A percentile compares a stretch with the other conserved stretches of the same genome.
Conservation (phyloP, 92 coral and sea anemone genomes). For the Chrysogorgia sp. region DNA sequence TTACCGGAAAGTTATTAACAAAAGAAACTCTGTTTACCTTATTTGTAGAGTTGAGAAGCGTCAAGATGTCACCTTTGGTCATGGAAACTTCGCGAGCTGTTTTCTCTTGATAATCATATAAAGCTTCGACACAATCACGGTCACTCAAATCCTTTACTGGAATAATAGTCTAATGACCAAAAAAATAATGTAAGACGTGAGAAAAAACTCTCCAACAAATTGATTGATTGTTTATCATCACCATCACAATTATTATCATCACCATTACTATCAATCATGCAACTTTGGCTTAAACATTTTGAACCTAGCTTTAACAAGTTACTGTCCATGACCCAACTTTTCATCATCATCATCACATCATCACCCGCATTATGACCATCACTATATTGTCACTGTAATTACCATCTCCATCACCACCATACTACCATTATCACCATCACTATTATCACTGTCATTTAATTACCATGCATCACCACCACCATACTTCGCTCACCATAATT, state of each 20-base stretch:
- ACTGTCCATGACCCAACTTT: no score
- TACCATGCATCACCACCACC: not conserved
- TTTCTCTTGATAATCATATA: slow-evolving; percentile 96
- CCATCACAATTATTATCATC: not conserved
- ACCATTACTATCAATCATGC: not conserved
- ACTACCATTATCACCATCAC: not conserved
- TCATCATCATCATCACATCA: not conserved
- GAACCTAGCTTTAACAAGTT: no score
- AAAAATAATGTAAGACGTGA: not conserved
- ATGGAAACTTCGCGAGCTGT: slow-evolving; percentile 99
- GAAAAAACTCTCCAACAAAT: not conserved
- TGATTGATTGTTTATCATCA: not conserved
- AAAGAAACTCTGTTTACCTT: slow-evolving; percentile 59
- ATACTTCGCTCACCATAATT: not conserved
- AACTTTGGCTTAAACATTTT: no score
- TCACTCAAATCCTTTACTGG: slow-evolving; percentile 85
- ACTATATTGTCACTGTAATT: not conserved
- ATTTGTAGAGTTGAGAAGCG: slow-evolving; percentile 86
- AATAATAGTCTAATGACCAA: slow-evolving; percentile 67
- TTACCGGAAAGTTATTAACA: not conserved
- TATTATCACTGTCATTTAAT: no score
- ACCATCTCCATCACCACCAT: not conserved
- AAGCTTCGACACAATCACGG: slow-evolving; percentile 94
- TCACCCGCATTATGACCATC: not conserved
- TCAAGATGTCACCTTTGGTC: slow-evolving; percentile 93